These are phyloP conservation scores for Hypena proboscidalis DNA, from an alignment of 2,888 invertebrate species.

Conservation along the genomic window DNA sequence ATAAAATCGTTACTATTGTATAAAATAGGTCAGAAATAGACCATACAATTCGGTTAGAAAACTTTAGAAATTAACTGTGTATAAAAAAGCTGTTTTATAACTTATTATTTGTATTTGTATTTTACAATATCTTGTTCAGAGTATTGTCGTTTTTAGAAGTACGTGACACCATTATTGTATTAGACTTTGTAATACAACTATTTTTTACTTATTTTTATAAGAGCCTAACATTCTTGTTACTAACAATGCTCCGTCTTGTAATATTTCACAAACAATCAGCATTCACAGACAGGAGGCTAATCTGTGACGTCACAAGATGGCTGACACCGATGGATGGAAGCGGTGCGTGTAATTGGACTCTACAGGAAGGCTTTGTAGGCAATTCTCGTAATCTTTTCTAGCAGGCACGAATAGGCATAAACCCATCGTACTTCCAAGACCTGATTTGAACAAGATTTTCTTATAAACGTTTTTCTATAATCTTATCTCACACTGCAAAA, in stretches of 20 bases:
- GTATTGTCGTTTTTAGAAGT: too few species aligned
- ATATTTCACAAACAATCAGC: conserved; percentile 3
- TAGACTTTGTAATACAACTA: too few species aligned
- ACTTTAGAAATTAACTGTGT: too few species aligned
- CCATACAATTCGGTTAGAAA: conserved; percentile 16
- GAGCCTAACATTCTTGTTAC: too few species aligned
- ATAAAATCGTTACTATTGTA: conserved; percentile 12
- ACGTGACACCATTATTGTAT: too few species aligned
- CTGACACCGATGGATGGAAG: conserved; percentile 21
- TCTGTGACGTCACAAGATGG: conserved; percentile 28
- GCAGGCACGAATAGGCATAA: not conserved
- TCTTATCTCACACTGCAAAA: not conserved
- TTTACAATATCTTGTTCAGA: too few species aligned
- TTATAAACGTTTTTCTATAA: not conserved
- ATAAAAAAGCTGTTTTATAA: too few species aligned
- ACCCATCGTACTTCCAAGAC: not conserved
- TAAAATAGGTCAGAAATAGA: conserved; percentile 24
- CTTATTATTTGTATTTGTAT: too few species aligned
- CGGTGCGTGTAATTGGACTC: conserved; percentile 29
- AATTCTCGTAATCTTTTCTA: too few species aligned
- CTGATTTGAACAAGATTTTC: not conserved
- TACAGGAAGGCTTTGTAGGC: too few species aligned
- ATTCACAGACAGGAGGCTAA: conserved; percentile 2
- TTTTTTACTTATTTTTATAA: too few species aligned
- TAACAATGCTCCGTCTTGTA: not conserved